phyloP scores from a whole-genome alignment of 92 coral and sea anemone species.

The Muricea muricata region DNA sequence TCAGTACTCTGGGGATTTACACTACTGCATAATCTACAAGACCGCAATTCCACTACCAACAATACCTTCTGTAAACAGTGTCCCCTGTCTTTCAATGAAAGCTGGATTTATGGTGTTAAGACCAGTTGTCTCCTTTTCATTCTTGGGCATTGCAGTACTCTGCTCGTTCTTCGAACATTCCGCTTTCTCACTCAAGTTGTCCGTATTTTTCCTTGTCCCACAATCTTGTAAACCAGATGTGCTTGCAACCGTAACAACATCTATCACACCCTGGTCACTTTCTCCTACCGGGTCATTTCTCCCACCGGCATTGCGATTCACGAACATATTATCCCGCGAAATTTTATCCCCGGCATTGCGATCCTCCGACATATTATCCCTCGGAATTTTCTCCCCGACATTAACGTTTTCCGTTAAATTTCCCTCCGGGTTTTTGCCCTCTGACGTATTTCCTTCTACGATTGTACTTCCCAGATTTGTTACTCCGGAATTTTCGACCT shows the following conservation, averaged over 20 bases:
- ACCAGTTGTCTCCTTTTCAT: too few species aligned
- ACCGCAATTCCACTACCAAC: too few species aligned
- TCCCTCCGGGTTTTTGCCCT: not conserved
- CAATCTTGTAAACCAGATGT: not conserved
- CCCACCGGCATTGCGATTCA: not conserved
- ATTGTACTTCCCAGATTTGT: too few species aligned
- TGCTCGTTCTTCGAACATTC: not conserved
- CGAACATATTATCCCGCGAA: too few species aligned
- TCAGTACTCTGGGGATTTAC: too few species aligned
- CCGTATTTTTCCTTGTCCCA: not conserved
- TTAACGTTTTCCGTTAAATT: not conserved
- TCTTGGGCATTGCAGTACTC: not conserved
- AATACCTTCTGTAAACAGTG: constrained; percentile 8
- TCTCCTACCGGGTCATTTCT: not conserved
- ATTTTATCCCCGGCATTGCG: not conserved
- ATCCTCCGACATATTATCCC: not conserved
- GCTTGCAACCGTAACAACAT: not conserved
- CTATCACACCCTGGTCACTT: not conserved
- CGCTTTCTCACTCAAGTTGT: not conserved
- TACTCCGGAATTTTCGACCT: not conserved
- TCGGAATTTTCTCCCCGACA: not conserved
- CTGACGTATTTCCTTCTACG: too few species aligned
- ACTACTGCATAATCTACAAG: too few species aligned
- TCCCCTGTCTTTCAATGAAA: not conserved
- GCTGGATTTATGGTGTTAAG: not conserved